phyloP scores from a whole-genome alignment of 2,797 vertebrate species.

The Melanotaenia trifasciata region DNA sequence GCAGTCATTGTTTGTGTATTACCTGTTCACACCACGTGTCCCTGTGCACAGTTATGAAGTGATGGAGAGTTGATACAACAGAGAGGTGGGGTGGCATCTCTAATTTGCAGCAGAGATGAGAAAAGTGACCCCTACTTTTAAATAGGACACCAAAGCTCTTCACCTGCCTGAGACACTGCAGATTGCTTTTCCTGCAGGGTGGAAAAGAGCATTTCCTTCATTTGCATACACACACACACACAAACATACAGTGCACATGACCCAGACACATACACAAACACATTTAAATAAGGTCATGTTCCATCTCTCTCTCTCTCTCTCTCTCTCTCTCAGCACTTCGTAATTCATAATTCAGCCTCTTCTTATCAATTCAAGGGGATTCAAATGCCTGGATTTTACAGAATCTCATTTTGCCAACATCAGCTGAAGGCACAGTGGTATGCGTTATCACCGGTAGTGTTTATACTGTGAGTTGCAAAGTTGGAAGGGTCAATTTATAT shows the following conservation, averaged over 20 bases:
- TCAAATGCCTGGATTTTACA: slow-evolving; percentile 22
- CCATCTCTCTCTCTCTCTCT: not conserved
- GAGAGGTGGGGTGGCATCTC: slow-evolving; percentile 66
- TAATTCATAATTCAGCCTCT: slow-evolving; percentile 39
- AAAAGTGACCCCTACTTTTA: slow-evolving; percentile 75
- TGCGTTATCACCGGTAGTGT: slow-evolving; percentile 16
- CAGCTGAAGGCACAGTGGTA: slow-evolving; percentile 4
- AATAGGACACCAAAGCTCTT: slow-evolving; percentile 72
- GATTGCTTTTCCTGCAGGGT: slow-evolving; percentile 70
- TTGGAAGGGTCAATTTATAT: slow-evolving; percentile 16
- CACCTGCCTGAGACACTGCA: slow-evolving; percentile 65
- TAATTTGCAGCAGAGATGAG: slow-evolving; percentile 78
- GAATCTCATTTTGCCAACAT: slow-evolving; percentile 29
- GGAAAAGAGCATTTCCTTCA: slow-evolving; percentile 56
- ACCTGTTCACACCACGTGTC: slow-evolving; percentile 22
- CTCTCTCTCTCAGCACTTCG: slow-evolving; percentile 25
- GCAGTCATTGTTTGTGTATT: slow-evolving; percentile 42
- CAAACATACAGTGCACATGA: slow-evolving; percentile 8
- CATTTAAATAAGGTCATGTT: slow-evolving; percentile 22
- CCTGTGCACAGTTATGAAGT: slow-evolving; percentile 53
- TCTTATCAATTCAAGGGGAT: slow-evolving; percentile 24
- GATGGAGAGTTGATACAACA: slow-evolving; percentile 34
- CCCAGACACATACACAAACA: slow-evolving; percentile 6
- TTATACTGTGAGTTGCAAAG: slow-evolving; percentile 6
- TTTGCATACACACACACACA: slow-evolving; percentile 42